phyloP scores from a whole-genome alignment of 2,888 invertebrate species.

The Malthinus flaveolus region DNA sequence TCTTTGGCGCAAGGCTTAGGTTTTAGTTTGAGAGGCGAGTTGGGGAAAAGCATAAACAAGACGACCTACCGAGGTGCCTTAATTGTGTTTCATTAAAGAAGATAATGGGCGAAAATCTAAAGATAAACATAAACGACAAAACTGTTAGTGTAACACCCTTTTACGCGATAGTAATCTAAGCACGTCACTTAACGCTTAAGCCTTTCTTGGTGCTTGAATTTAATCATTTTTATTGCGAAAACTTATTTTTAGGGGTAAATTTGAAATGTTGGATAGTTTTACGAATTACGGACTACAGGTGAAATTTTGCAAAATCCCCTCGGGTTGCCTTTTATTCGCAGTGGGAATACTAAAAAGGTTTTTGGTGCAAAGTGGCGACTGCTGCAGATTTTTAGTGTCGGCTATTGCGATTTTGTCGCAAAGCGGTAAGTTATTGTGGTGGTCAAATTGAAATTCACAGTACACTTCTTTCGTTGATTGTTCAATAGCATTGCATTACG shows the following conservation, averaged over 20 bases:
- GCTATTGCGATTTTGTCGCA: constrained; percentile 21
- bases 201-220: too few relatives aligned
- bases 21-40: too few relatives aligned
- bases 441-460: constrained; percentile 28
- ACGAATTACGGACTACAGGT: constrained; percentile 10
- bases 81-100: too few relatives aligned
- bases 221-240: too few relatives aligned
- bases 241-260: background rate
- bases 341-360: constrained; percentile 23
- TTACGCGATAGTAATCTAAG: too few relatives aligned
- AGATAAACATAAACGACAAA: too few relatives aligned
- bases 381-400: constrained; percentile 24
- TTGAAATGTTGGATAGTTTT: constrained; percentile 16
- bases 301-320: constrained; percentile 9
- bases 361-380: constrained; percentile 29
- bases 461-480: constrained; percentile 21
- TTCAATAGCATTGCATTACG: constrained; percentile 8
- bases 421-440: constrained; percentile 22
- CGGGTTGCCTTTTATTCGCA: constrained; percentile 7
- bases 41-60: too few relatives aligned
- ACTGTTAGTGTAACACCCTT: too few relatives aligned
- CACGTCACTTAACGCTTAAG: too few relatives aligned
- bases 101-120: too few relatives aligned
- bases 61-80: too few relatives aligned
- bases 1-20: too few relatives aligned